Evolutionary conservation across 2,888 invertebrate genomes (phyloP), one percentile per base, ranked within the genome.

Genomic region (Dryadula phaetusa): DNA sequence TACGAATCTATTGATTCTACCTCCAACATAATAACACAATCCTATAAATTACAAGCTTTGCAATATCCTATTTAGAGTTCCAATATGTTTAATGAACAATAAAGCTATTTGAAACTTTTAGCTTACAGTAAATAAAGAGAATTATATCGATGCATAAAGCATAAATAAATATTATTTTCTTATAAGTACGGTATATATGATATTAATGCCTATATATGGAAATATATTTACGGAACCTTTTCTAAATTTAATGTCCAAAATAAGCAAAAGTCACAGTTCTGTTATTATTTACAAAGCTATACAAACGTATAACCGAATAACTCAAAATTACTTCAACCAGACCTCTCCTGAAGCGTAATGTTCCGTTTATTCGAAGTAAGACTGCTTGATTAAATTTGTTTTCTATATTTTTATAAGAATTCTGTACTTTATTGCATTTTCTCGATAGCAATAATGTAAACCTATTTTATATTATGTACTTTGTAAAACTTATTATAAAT

Each of bases 361-460:
- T 40, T 40, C 22, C 25, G 40, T 25, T 56, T 40, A 40, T 56
- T 56, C n/a, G n/a, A 40, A 56, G 37, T 25, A 40, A 22, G 40
- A 40, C 40, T 56, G 40, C 40, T 56, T 56, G 56, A 56, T 56
- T 40, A 56, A 56, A 56, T 56, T 56, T 16, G 40, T 40, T 56
- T 40, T 56, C 22, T 56, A 56, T 56, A 40, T 56, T 56, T 40
- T 40, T 56, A 40, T 25, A 40, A 56, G 40, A 56, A 40, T 56
- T 40, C 56, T 56, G 56, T 56, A 56, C 8, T 25, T 56, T 40
- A 40, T 56, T 56, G 37, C 25, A 40, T 40, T 56, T 40, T 40
- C 3, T 22, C 22, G 56, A 40, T 40, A 37, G 53, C 42, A 62
- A 53, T 64, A 54, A 18, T 20, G n/a, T 28, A 32, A 32, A 42